phyloP scores from a whole-genome alignment of 2,113 vertebrate species.

The Furnarius figulus region DNA sequence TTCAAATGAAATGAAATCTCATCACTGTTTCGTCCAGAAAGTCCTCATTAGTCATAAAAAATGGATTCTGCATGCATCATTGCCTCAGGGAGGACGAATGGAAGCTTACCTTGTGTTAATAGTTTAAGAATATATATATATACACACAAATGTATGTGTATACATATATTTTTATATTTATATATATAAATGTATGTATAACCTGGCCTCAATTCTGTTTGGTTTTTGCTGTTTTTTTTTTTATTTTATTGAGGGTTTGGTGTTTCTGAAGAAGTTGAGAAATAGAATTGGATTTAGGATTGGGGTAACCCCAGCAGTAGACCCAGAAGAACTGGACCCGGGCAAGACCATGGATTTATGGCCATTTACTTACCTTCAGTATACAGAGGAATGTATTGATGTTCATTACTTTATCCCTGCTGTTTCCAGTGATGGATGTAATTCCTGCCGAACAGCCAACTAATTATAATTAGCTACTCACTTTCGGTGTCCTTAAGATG shows the following conservation, averaged over 20 bases:
- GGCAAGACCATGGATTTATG: neutral
- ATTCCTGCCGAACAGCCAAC: neutral
- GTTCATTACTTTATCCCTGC: neutral
- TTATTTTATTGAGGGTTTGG: neutral
- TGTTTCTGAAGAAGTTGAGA: neutral
- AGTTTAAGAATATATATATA: neutral
- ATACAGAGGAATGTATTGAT: neutral
- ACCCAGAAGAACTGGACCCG: neutral
- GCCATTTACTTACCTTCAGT: neutral
- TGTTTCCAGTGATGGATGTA: neutral
- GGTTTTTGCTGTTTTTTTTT: neutral
- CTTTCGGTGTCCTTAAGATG: neutral
- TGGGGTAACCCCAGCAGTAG: neutral
- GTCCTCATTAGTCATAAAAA: neutral
- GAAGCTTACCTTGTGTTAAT: neutral
- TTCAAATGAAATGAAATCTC: neutral
- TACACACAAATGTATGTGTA: neutral
- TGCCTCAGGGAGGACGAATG: neutral
- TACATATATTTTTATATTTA: neutral
- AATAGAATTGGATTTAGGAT: neutral
- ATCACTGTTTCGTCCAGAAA: neutral
- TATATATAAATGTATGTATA: neutral
- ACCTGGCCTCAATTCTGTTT: neutral
- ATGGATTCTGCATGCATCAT: fast-evolving
- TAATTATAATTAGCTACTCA: neutral